Base-by-base conservation (phyloP, 2,797 vertebrate genomes). In the Manis pentadactyla region DNA sequence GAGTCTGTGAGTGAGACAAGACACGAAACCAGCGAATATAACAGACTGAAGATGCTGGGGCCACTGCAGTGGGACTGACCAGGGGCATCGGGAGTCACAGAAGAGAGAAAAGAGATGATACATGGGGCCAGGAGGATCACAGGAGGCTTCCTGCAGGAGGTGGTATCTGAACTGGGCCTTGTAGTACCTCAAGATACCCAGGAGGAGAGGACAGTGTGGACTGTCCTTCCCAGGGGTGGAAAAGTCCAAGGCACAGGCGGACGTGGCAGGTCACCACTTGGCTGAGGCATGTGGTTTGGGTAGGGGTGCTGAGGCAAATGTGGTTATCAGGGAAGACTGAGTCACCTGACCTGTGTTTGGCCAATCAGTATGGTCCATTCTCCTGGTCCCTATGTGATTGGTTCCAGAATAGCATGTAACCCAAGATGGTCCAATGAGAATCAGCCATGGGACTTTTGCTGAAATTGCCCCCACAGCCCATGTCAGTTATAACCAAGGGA, bases 41-140 rank as follows among this genome's bases (percentile, higher is more conserved):
- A 49, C n/a, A 23, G 6, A 3, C 23, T 8, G 29, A 34, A 31
- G 27, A 51, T 11, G 27, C 25, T 6, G 17, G 13, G 10, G 64
- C 15, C 21, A 3, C 37, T 19, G 2, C 1, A 21, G 57, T 39
- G 39, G 13, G 15, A 2, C 6, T 1, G 27, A 4, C 0, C 10
- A 34, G 0, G 15, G 63, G 29, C 51, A n/a, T 10, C 2, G 19
- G 49, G 34, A 34, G 75, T 49, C 49, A 55, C 61, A 68, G 81
- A 46, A 49, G 42, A 51, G 34, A 77, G 34, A 59, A 39, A 46
- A n/a, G 46, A 49, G n/a, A 21, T 14, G 73, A 34, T 3, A 11
- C 15, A 18, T 8, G 94, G 25, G n/a, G 7, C 66, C 8, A 51
- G 61, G n/a, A 18, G 5, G 31, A 34, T 46, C 87, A 23, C 31